phyloP scores from a whole-genome alignment of 2,888 invertebrate species.

The Oligia fasciuncula region DNA sequence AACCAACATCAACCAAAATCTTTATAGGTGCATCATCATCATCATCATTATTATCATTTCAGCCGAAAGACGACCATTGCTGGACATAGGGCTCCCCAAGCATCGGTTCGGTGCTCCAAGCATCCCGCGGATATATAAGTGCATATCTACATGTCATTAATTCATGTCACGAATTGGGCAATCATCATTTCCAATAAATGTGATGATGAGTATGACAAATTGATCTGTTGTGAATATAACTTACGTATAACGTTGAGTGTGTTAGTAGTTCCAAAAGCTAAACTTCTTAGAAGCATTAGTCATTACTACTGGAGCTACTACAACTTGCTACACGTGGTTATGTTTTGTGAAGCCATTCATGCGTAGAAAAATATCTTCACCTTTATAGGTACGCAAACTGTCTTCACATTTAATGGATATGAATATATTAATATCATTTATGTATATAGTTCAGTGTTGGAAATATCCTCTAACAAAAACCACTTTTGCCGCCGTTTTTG shows the following conservation, averaged over 20 bases:
- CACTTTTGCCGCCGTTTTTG: background rate
- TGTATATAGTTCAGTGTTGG: background rate
- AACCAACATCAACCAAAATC: background rate
- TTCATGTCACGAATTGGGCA: background rate
- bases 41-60: too few relatives aligned
- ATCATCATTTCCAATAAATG: background rate
- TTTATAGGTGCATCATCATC: too few relatives aligned
- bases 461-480: background rate
- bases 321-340: conserved; percentile 12
- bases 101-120: too few relatives aligned
- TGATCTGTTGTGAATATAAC: conserved; percentile 9
- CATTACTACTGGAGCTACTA: conserved; percentile 16
- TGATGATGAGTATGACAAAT: conserved; percentile 9
- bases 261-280: conserved; percentile 21
- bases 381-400: background rate
- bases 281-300: conserved; percentile 41
- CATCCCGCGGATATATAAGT: background rate
- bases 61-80: too few relatives aligned
- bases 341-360: conserved; percentile 18
- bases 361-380: background rate
- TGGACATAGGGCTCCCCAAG: too few relatives aligned
- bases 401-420: background rate
- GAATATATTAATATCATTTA: background rate
- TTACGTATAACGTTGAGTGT: conserved; percentile 1
- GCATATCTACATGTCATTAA: background rate